phyloP scores from a whole-genome alignment of 2,888 invertebrate genomes.

The Taphrorychus bicolor region DNA sequence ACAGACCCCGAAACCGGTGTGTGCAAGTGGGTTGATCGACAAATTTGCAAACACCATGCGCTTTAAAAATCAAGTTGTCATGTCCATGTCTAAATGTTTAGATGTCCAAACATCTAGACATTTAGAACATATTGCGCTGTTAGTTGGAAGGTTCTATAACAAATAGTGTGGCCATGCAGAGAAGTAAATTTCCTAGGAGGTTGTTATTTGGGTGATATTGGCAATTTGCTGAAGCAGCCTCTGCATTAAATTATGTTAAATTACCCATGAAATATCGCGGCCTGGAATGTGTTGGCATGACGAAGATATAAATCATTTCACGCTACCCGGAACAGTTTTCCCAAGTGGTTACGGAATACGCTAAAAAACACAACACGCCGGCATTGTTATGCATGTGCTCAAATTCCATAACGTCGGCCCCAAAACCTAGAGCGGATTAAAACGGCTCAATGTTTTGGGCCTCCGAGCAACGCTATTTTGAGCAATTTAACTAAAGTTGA shows the following conservation, averaged over 20 bases:
- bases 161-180: neutral
- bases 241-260: constrained; percentile 8
- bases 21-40: too few relatives aligned
- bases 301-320: constrained; percentile 25
- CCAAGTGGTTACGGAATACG: constrained; percentile 18
- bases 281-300: constrained; percentile 19
- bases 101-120: too few relatives aligned
- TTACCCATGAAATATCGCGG: constrained; percentile 6
- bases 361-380: constrained; percentile 9
- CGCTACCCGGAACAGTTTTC: constrained; percentile 15
- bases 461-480: too few relatives aligned
- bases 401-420: neutral
- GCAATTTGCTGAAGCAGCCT: neutral
- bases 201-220: neutral
- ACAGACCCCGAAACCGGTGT: too few relatives aligned
- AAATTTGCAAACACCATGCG: too few relatives aligned
- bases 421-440: neutral
- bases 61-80: too few relatives aligned
- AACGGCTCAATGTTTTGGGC: neutral
- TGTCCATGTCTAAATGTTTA: too few relatives aligned
- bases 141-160: neutral
- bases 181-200: neutral
- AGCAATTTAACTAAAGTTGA: neutral
- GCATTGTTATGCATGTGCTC: neutral
- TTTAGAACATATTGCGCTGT: too few relatives aligned